These are phyloP conservation scores for Idaea dimidiata DNA, from an alignment of 2,888 invertebrate species.

Conservation along the genomic window DNA sequence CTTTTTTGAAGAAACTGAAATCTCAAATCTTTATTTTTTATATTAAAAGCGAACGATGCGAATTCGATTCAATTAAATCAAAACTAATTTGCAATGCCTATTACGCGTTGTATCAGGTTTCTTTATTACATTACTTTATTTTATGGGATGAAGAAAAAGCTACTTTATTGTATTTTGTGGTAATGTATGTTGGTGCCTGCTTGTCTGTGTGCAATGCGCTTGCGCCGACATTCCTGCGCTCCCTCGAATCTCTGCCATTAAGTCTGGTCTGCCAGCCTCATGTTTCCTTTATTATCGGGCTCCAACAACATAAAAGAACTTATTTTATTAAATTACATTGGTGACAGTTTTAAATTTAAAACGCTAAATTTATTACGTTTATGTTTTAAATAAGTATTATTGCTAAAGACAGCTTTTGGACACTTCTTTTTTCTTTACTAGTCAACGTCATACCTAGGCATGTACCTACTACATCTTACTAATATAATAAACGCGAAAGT, in stretches of 20 bases:
- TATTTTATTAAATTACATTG: slow-evolving; percentile 30
- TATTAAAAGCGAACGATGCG: neutral
- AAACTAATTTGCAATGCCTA: slow-evolving; percentile 13
- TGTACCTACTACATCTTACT: too few relatives aligned
- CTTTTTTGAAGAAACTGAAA: neutral
- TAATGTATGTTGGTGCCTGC: slow-evolving; percentile 36
- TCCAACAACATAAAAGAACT: slow-evolving; percentile 27
- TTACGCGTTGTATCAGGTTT: slow-evolving; percentile 17
- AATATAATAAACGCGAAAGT: too few relatives aligned
- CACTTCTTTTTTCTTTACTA: neutral
- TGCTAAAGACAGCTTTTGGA: neutral
- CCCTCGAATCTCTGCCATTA: slow-evolving; percentile 26
- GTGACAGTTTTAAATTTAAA: slow-evolving; percentile 30
- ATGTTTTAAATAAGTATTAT: slow-evolving; percentile 18
- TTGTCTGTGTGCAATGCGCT: slow-evolving; percentile 27
- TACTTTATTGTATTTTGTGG: slow-evolving; percentile 19
- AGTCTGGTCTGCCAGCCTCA: slow-evolving; percentile 35
- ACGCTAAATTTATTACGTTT: slow-evolving; percentile 23
- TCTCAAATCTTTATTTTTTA: neutral
- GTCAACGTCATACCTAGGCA: too few relatives aligned
- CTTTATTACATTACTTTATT: slow-evolving; percentile 25
- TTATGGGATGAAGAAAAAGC: slow-evolving; percentile 22
- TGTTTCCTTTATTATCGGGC: slow-evolving; percentile 32
- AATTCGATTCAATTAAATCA: slow-evolving; percentile 26
- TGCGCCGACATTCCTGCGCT: slow-evolving; percentile 21